Conservation (phyloP, 2,888 invertebrate genomes). For the Phymatocera aterrima region DNA sequence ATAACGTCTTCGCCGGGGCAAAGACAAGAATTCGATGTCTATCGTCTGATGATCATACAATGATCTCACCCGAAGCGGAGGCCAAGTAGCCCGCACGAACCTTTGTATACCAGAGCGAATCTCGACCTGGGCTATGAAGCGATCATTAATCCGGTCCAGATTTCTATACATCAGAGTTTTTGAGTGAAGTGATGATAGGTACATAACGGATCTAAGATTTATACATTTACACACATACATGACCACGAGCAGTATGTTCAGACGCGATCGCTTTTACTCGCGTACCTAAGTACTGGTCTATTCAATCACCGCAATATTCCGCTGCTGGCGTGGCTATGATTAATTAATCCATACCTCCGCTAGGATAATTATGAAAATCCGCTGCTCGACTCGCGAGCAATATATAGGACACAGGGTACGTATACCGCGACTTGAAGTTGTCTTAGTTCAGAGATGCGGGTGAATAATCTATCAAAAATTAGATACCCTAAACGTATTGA, state of each 20-base stretch:
- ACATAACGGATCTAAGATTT: neutral
- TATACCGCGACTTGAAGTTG: neutral
- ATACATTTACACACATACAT: neutral
- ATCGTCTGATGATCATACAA: neutral
- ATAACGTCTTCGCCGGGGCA: neutral
- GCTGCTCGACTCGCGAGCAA: conserved; percentile 6
- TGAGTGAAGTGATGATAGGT: conserved; percentile 6
- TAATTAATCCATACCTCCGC: conserved; percentile 34
- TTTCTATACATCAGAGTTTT: conserved; percentile 29
- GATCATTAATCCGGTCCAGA: conserved; percentile 30
- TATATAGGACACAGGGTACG: neutral
- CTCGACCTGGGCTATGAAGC: conserved; percentile 5
- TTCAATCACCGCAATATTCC: conserved; percentile 29
- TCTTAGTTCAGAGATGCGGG: neutral
- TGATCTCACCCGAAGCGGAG: conserved; percentile 10
- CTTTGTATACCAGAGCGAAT: conserved; percentile 2
- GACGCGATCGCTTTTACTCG: neutral
- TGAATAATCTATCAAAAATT: neutral
- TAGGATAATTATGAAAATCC: conserved; percentile 40
- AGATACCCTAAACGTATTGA: no score
- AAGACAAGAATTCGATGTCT: neutral
- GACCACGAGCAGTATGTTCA: neutral
- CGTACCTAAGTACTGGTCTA: neutral
- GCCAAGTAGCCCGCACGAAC: neutral
- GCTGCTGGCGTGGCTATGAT: conserved; percentile 19